Percentiles rank a stretch among this genome's conserved stretches.
These are phyloP conservation scores for Archocentrus centrarchus DNA, from an alignment of 2,113 vertebrate species.

Conservation along the genomic window DNA sequence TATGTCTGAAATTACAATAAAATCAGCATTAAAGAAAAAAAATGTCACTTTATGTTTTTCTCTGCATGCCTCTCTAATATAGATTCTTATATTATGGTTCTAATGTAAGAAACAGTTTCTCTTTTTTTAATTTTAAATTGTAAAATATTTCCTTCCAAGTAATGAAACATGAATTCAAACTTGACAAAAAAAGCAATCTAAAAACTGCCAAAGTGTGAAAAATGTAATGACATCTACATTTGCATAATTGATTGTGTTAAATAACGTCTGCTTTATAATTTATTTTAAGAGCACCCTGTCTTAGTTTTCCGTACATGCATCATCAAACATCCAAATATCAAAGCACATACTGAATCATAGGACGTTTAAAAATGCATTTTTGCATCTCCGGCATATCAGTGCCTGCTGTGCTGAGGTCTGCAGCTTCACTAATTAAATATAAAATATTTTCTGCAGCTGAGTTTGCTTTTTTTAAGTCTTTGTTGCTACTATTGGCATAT, in stretches of 20 bases:
- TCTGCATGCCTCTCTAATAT: not conserved
- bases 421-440: not conserved
- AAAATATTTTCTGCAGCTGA: not conserved
- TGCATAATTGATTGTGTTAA: not conserved
- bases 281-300: not conserved
- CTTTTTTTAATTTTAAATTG: not conserved
- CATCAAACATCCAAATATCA: not conserved
- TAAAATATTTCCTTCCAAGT: not conserved
- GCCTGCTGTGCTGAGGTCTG: not conserved
- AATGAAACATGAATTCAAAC: not conserved
- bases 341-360: not conserved
- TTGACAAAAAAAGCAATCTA: too few species aligned
- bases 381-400: not conserved
- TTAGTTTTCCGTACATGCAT: not conserved
- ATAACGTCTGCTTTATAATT: not conserved
- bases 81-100: not conserved
- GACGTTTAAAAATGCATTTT: too few species aligned
- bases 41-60: not conserved
- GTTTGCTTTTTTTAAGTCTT: not conserved
- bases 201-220: not conserved
- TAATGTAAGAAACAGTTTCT: not conserved
- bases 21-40: not conserved
- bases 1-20: not conserved
- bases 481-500: not conserved
- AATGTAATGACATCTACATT: not conserved